These are phyloP conservation scores for Microplitis deprimator DNA, from an alignment of 2,888 invertebrate genomes.

Conservation along the genomic window DNA sequence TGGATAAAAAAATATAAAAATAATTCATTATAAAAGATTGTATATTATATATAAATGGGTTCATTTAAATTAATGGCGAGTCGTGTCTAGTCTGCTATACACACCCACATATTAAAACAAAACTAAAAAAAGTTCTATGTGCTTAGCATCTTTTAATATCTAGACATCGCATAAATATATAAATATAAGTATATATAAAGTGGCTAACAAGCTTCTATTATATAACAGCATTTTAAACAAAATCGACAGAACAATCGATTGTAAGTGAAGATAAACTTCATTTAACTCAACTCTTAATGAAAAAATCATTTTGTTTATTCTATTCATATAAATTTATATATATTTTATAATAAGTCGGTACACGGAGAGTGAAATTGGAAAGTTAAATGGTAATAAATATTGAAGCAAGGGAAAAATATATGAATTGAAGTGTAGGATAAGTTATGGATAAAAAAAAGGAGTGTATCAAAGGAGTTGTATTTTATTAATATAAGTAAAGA, in stretches of 20 bases:
- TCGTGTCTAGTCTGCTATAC: not conserved
- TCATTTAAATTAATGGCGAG: not conserved
- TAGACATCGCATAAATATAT: not conserved
- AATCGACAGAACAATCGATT: not conserved
- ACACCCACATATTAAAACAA: not conserved
- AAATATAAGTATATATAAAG: not conserved
- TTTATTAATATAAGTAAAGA: conserved; percentile 32
- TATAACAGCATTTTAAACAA: not conserved
- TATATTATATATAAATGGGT: not conserved
- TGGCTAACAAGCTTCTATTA: not conserved
- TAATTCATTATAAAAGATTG: not conserved
- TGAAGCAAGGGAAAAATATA: not conserved
- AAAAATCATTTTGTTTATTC: too few species aligned
- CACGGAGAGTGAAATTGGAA: not conserved
- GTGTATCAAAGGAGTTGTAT: too few species aligned
- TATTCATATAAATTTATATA: too few species aligned
- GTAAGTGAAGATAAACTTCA: not conserved
- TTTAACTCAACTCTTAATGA: too few species aligned
- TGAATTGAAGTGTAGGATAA: conserved; percentile 13
- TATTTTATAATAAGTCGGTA: not conserved
- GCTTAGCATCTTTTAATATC: not conserved
- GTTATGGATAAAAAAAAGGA: not conserved
- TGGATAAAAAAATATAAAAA: not conserved
- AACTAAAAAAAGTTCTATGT: not conserved
- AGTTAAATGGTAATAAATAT: not conserved